Evolutionary conservation across 2,113 vertebrate genomes (phyloP).

Genomic region (Leptosomus discolor): DNA sequence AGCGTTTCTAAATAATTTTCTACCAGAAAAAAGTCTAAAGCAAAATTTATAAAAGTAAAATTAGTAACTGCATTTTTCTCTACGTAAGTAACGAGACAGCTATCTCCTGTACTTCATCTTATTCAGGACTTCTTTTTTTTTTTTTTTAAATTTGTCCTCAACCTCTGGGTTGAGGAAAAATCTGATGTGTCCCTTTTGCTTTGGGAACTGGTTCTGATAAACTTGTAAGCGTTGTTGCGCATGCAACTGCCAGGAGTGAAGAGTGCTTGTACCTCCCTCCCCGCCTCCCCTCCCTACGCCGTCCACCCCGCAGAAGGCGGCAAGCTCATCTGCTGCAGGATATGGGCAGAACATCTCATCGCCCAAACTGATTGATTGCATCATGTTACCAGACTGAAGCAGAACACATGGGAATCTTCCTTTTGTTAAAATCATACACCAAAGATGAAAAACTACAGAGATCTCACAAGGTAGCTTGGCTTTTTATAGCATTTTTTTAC

Average conservation of each 20-base stretch:
- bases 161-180: not conserved
- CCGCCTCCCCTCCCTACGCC: not conserved
- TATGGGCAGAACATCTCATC: not conserved
- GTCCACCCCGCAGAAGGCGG: not conserved
- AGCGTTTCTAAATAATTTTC: not conserved
- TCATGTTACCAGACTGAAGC: not conserved
- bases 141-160: not conserved
- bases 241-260: not conserved
- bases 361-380: not conserved
- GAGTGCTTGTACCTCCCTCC: not conserved
- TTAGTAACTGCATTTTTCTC: not conserved
- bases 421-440: not conserved
- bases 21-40: not conserved
- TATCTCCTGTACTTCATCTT: not conserved
- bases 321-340: not conserved
- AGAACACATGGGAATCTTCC: not conserved
- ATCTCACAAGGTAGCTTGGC: not conserved
- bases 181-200: not conserved
- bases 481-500: not conserved
- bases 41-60: not conserved
- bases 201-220: not conserved
- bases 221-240: not conserved
- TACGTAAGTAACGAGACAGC: not conserved
- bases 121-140: not conserved
- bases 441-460: not conserved